Conservation (phyloP, 2,113 vertebrate species). For the Macquaria ambigua region DNA sequence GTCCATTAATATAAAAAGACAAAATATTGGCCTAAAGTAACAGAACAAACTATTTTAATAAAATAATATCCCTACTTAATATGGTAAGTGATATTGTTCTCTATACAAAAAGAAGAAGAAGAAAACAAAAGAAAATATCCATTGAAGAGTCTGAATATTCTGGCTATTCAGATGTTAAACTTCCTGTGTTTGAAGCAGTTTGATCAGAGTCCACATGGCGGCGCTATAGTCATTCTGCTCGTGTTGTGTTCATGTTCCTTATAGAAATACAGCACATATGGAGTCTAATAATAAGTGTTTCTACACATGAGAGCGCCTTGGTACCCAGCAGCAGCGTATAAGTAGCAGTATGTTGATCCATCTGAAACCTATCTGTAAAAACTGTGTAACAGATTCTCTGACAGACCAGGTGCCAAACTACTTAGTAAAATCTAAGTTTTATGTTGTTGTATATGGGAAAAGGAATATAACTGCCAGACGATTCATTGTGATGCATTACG, state of each 20-base stretch:
- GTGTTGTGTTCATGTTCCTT: not conserved
- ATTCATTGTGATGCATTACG: not conserved
- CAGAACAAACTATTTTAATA: no score
- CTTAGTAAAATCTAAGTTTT: not conserved
- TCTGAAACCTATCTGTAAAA: not conserved
- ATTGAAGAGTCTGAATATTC: no score
- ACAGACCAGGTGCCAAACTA: not conserved
- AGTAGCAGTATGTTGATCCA: not conserved
- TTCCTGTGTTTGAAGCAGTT: not conserved
- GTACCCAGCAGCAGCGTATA: no score
- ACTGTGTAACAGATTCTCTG: no score
- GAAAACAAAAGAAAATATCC: not conserved
- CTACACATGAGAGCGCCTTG: not conserved
- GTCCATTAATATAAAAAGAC: no score
- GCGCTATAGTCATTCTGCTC: conserved; percentile 2
- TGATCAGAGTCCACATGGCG: conserved; percentile 8
- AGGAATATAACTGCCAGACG: not conserved
- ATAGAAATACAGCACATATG: not conserved
- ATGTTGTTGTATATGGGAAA: not conserved
- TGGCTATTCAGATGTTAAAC: no score
- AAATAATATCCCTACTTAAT: no score
- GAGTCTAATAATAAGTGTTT: not conserved
- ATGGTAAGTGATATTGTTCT: no score
- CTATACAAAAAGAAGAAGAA: no score
- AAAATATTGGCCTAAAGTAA: no score